Conservation (phyloP, 2,888 invertebrate species). For the Spilarctia lutea region DNA sequence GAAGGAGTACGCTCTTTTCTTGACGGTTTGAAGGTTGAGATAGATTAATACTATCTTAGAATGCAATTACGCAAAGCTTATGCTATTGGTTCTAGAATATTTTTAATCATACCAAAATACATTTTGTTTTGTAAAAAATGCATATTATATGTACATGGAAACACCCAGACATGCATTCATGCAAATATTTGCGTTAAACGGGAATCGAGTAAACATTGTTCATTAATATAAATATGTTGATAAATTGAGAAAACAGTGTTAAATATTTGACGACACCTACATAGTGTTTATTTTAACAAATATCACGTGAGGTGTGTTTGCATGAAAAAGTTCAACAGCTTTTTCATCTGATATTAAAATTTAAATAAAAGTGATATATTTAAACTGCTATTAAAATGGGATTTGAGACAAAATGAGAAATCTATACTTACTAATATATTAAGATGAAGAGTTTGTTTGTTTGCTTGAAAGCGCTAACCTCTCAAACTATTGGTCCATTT, state of each 20-base stretch:
- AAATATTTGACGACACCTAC: conserved; percentile 20
- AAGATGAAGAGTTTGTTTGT: too few species aligned
- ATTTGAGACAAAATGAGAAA: too few species aligned
- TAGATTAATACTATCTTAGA: neutral
- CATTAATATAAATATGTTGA: neutral
- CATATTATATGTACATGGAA: neutral
- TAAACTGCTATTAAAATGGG: neutral
- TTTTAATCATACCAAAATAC: neutral
- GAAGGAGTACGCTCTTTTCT: too few species aligned
- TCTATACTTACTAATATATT: too few species aligned
- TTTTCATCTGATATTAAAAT: neutral
- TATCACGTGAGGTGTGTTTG: conserved; percentile 11
- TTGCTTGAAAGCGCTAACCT: too few species aligned
- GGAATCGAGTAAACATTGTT: neutral
- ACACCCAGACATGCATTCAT: neutral
- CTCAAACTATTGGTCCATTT: too few species aligned
- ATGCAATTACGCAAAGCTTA: neutral
- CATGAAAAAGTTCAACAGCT: conserved; percentile 2
- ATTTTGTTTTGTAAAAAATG: neutral
- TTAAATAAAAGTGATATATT: neutral
- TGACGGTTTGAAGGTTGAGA: too few species aligned
- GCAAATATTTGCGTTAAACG: neutral
- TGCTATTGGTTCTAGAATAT: neutral
- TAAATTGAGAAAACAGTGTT: conserved; percentile 19
- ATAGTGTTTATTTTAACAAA: conserved; percentile 22